Evolutionary conservation across 2,113 vertebrate species (phyloP), one percentile per base, ranked within the genome.

Genomic region (Dipodomys stephensi): DNA sequence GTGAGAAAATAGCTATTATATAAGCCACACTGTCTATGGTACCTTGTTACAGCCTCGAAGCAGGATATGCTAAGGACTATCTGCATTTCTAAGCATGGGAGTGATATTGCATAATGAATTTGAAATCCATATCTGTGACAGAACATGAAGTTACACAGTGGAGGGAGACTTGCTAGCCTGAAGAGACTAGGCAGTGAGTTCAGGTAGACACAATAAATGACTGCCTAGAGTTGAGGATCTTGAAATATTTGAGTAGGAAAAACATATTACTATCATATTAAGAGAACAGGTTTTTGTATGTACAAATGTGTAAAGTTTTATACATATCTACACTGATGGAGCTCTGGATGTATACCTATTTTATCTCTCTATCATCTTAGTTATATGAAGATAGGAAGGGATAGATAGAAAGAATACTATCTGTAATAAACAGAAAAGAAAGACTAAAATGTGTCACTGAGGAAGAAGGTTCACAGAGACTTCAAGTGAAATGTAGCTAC

Each of bases 341-440:
- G 71, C 23, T 69, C 83, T 85, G 22, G 39, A 39, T 39, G 11
- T 77, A 3, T 35, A 28, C 30, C 4, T 39, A 49, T 49, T 12
- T 49, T 49, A 10, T 10, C 71, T 28, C 16, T 35, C 65, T 39
- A 80, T 44, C n/a, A 46, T 39, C 69, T 76, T 84, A 62, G 35
- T 39, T 64, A 83, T 53, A 39, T 62, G 44, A 57, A 80, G 10
- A 69, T 67, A 76, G 25, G 18, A n/a, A 79, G 25, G 30, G 15
- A 62, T 62, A 39, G 22, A n/a, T n/a, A 83, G n/a, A 44, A 22
- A 88, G 69, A 72, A 83, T 62, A 57, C 5, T n/a, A 1, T 67
- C n/a, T 39, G 5, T 27, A 68, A 88, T 72, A 90, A 82, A 78
- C 25, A 57, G 27, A 80, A 83, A 91, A 85, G 64, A 84, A 20